phyloP scores from a whole-genome alignment of 2,888 invertebrate species.

The Stenolophus ochropezus region DNA sequence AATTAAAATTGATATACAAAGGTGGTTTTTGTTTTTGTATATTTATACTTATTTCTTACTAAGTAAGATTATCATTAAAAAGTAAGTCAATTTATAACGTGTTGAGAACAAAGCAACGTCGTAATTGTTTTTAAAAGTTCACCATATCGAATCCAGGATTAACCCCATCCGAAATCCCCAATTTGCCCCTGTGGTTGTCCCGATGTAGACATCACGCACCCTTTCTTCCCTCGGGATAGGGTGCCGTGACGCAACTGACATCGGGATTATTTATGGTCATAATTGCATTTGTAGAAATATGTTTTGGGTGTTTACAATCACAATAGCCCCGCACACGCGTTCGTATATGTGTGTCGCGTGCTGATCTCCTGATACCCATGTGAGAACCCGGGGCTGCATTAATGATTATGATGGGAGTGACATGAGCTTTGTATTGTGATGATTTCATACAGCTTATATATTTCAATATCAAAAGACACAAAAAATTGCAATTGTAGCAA shows the following conservation, averaged over 20 bases:
- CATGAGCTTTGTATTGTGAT: slow-evolving; percentile 2
- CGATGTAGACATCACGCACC: slow-evolving; percentile 38
- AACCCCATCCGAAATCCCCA: not conserved
- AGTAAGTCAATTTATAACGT: not conserved
- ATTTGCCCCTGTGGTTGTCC: not conserved
- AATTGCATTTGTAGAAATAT: slow-evolving; percentile 56
- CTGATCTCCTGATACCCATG: slow-evolving; percentile 18
- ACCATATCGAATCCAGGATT: not conserved
- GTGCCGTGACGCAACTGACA: slow-evolving; percentile 35
- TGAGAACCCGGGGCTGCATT: slow-evolving; percentile 14
- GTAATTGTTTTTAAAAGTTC: not conserved
- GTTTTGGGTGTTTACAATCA: slow-evolving; percentile 51
- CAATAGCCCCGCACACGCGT: not conserved
- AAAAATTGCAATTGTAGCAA: not conserved
- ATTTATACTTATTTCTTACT: no score
- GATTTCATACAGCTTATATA: not conserved
- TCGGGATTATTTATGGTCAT: slow-evolving; percentile 56
- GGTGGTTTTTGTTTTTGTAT: no score
- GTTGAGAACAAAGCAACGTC: not conserved
- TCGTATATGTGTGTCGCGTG: slow-evolving; percentile 16
- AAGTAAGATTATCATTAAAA: no score
- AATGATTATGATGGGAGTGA: slow-evolving; percentile 25
- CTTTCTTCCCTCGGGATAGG: slow-evolving; percentile 21
- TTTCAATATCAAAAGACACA: not conserved
- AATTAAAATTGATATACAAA: no score